Base-by-base conservation (phyloP, 2,888 invertebrate species). In the Horisme vitalbata region DNA sequence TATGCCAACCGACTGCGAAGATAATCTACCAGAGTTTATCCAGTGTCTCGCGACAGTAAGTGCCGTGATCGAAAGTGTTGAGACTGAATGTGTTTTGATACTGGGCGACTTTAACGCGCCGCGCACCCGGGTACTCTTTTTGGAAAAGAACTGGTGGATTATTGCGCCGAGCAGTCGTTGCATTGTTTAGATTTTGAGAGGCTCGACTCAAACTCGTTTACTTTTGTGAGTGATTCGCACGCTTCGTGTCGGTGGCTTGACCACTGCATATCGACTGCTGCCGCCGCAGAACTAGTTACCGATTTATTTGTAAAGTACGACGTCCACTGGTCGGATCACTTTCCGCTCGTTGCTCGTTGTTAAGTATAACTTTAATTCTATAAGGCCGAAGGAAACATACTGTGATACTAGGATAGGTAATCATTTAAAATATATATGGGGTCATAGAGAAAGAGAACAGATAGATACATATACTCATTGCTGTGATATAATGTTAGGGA, bases 31-130 rank as follows among this genome's bases (percentile, higher is more conserved):
- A 4, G 55, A 59, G 20, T 61, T 52, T 27, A 54, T 51, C 1
- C 43, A 55, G 2, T 56, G 53, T 32, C 31, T 63, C 2, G 30
- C 54, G 33, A 33, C 45, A 27, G 49, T 59, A 7, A 36, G 15
- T 26, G 49, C 61, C 1, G 45, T 56, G 5, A 49, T 57, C 4
- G 54, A 54, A 7, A 30, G 6, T 26, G 26, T 10, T 4, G 26
- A 26, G 2, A 26, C 10, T 4, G 26, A 26, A 10, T 9, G 26
- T 10, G 26, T 56, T 10, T 53, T 41, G 27, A 32, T 53, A 5
- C 12, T 59, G 2, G 56, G 57, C 0, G 57, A 55, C 36, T 54
- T 52, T 14, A 58, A 59, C 11, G 55, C n/a, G n/a, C n/a, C n/a
- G n/a, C 63, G 4, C 54, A 60, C 21, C 56, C 57, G 0, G 41